phyloP scores from a whole-genome alignment of 2,797 vertebrate species.

The Limnodromus scolopaceus region DNA sequence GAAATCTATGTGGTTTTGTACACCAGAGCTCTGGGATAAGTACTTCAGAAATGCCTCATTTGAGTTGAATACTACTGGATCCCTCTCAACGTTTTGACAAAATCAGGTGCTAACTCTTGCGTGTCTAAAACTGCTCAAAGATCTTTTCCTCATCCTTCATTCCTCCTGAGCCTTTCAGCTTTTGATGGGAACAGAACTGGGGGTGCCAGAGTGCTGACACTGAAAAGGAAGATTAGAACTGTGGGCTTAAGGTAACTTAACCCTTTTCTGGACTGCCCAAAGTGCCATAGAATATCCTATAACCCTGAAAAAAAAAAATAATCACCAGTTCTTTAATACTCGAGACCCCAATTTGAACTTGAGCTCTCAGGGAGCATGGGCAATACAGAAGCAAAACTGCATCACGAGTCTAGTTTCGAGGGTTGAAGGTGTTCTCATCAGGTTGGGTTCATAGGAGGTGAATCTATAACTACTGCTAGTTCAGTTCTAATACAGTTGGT shows the following conservation, averaged over 20 bases:
- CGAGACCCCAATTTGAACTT: neutral
- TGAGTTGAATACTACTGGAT: neutral
- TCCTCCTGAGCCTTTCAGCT: neutral
- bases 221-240: neutral
- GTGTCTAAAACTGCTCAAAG: neutral
- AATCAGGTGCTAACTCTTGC: neutral
- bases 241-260: neutral
- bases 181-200: neutral
- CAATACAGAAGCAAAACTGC: neutral
- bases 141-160: neutral
- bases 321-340: neutral
- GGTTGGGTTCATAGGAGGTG: accelerated
- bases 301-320: neutral
- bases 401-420: neutral
- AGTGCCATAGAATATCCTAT: neutral
- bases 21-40: neutral
- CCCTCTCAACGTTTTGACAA: neutral
- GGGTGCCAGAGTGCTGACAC: neutral
- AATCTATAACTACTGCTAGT: neutral
- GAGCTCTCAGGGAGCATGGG: neutral
- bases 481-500: neutral
- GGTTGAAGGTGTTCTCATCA: neutral
- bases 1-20: neutral
- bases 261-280: neutral
- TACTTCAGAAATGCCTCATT: neutral